Evolutionary conservation across 2,888 invertebrate genomes (phyloP).

Genomic region (Lepidocyrtoides sp.): DNA sequence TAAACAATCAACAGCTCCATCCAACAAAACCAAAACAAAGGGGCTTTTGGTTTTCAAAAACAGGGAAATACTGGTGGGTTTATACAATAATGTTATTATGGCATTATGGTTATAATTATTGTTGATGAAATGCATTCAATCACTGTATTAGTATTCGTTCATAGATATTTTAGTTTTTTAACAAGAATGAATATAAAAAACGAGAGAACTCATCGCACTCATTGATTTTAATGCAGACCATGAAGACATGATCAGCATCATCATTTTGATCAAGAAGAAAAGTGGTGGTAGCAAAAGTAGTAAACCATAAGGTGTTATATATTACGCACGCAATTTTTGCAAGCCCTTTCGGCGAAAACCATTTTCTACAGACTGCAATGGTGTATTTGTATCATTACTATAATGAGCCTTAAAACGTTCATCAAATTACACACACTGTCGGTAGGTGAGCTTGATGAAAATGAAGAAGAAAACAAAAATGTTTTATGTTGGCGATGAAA

Average conservation of each 20-base stretch:
- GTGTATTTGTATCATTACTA: constrained; percentile 31
- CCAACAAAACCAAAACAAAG: constrained; percentile 48
- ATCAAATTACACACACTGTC: constrained; percentile 30
- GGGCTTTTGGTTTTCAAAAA: constrained; percentile 19
- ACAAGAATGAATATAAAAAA: not conserved
- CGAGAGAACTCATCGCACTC: not conserved
- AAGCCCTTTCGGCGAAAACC: constrained; percentile 8
- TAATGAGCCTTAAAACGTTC: constrained; percentile 14
- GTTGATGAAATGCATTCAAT: not conserved
- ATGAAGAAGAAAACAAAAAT: constrained; percentile 36
- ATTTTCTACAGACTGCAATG: not conserved
- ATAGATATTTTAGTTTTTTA: not conserved
- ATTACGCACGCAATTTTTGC: constrained; percentile 17
- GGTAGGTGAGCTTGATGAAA: not conserved
- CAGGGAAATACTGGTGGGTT: constrained; percentile 7
- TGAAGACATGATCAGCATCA: constrained; percentile 51
- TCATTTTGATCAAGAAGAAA: not conserved
- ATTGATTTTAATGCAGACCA: constrained; percentile 51
- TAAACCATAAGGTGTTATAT: not conserved
- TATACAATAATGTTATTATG: constrained; percentile 6
- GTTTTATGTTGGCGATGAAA: constrained; percentile 27
- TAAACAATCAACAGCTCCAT: constrained; percentile 39
- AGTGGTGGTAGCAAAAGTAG: constrained; percentile 10
- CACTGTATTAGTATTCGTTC: not conserved
- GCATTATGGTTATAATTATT: constrained; percentile 12